These are phyloP conservation scores for Conus canariensis DNA, from an alignment of 2,888 invertebrate species.

Conservation along the genomic window DNA sequence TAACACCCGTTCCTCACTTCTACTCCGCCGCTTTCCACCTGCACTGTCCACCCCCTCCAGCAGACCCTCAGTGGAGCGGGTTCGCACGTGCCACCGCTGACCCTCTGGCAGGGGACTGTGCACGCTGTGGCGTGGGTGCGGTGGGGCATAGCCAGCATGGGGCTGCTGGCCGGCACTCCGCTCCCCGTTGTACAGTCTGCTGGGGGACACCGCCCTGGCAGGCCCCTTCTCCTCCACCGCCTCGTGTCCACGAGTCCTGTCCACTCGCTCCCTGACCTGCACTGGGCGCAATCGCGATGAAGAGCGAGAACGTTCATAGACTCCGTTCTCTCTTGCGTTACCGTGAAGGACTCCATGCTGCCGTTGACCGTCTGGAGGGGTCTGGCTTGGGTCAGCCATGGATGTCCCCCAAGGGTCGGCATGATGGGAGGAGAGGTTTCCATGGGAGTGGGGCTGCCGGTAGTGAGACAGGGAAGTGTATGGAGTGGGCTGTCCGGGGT, in stretches of 20 bases:
- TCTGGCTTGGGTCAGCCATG: not conserved
- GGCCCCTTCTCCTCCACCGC: not conserved
- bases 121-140: not conserved
- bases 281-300: conserved; percentile 45
- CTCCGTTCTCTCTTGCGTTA: conserved; percentile 50
- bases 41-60: conserved; percentile 31
- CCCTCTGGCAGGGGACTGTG: not conserved
- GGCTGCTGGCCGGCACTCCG: not conserved
- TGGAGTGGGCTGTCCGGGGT: not conserved
- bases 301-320: conserved; percentile 37
- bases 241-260: not conserved
- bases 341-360: conserved; percentile 47
- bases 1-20: conserved; percentile 52
- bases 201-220: not conserved
- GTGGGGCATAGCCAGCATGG: not conserved
- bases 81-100: conserved; percentile 28
- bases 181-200: not conserved
- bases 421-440: conserved; percentile 1
- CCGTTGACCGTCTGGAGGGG: not conserved
- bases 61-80: conserved; percentile 47
- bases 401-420: conserved; percentile 7
- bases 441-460: conserved; percentile 14
- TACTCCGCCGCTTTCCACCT: conserved; percentile 41
- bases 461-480: not conserved
- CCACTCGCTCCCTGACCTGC: not conserved